phyloP scores from a whole-genome alignment of 2,888 invertebrate genomes.

The Cylindroiulus punctatus region DNA sequence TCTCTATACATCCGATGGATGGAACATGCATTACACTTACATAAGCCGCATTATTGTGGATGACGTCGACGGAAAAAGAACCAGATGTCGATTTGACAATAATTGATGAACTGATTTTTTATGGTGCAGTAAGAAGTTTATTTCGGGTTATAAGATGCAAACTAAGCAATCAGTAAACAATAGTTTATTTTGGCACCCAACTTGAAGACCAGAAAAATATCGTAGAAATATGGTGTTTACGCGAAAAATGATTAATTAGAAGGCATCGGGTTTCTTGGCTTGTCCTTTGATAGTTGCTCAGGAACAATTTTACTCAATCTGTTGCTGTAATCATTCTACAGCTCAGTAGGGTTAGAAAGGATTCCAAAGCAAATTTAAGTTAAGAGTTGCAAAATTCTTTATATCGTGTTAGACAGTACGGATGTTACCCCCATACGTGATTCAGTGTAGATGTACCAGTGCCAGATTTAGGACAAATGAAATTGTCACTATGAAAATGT shows the following conservation, averaged over 20 bases:
- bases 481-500: neutral
- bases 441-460: neutral
- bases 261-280: too few species aligned
- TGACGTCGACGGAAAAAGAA: too few species aligned
- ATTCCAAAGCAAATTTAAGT: neutral
- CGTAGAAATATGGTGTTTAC: too few species aligned
- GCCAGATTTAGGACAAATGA: constrained; percentile 12
- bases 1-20: too few species aligned
- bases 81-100: neutral
- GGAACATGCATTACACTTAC: too few species aligned
- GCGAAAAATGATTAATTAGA: too few species aligned
- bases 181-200: too few species aligned
- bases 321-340: neutral
- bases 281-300: too few species aligned
- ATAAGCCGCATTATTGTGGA: too few species aligned
- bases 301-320: neutral
- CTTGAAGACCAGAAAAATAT: too few species aligned
- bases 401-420: neutral
- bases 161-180: too few species aligned
- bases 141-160: too few species aligned
- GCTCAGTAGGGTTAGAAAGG: neutral
- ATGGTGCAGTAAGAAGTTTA: neutral
- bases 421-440: neutral
- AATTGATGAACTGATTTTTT: neutral
- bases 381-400: neutral